Conservation (phyloP, 2,888 invertebrate genomes). For the Sylvicola cinctus region DNA sequence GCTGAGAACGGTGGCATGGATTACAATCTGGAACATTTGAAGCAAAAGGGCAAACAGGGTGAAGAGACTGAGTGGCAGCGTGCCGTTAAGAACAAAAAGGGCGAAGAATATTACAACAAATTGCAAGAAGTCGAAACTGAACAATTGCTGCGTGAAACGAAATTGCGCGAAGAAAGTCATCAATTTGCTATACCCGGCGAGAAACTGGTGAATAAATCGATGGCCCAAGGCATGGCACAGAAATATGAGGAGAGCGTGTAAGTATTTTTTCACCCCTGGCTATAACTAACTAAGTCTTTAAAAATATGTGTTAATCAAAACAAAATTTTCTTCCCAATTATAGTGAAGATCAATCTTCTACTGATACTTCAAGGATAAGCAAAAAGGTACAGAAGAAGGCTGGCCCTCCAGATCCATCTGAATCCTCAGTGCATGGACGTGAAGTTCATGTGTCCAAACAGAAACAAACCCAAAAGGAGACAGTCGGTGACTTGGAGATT, state of each 20-base stretch:
- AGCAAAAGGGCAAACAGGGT: conserved; percentile 45
- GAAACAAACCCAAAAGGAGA: conserved; percentile 76
- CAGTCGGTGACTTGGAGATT: conserved; percentile 69
- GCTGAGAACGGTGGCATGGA: conserved; percentile 43
- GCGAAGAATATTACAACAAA: conserved; percentile 64
- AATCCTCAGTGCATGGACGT: conserved; percentile 71
- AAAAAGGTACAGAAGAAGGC: conserved; percentile 12
- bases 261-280: conserved; percentile 31
- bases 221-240: conserved; percentile 74
- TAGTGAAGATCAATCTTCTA: conserved; percentile 28
- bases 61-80: conserved; percentile 74
- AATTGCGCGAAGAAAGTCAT: conserved; percentile 53
- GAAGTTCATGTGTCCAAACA: conserved; percentile 75
- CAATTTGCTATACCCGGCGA: conserved; percentile 75
- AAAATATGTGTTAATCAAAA: conserved; percentile 1
- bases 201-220: conserved; percentile 49
- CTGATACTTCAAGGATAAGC: neutral
- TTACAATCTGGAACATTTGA: conserved; percentile 33
- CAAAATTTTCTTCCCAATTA: conserved; percentile 28
- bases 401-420: conserved; percentile 44
- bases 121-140: conserved; percentile 66
- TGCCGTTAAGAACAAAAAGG: conserved; percentile 58
- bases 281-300: conserved; percentile 1
- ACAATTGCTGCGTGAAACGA: conserved; percentile 63
- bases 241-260: conserved; percentile 68